Conservation (phyloP, 2,888 invertebrate genomes). For the Ennomos quercinarius region DNA sequence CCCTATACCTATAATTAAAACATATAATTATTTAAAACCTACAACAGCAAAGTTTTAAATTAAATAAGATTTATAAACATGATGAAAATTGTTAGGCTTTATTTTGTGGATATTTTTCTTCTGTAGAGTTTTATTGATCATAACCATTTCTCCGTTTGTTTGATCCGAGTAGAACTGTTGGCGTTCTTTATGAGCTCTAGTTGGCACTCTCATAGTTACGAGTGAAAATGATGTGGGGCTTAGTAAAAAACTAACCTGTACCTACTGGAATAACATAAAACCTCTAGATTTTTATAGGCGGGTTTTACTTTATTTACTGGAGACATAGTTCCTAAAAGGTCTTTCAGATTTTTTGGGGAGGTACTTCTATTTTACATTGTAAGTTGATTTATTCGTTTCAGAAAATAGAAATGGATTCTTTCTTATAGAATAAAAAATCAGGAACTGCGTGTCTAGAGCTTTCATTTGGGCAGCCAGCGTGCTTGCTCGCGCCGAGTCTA, state of each 20-base stretch:
- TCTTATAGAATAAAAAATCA: no score
- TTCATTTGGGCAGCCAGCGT: no score
- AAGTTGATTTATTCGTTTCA: no score
- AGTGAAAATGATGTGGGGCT: conserved; percentile 24
- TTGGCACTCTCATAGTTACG: conserved; percentile 25
- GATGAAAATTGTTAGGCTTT: no score
- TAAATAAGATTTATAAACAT: background rate
- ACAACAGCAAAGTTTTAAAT: no score
- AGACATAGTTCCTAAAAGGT: conserved; percentile 6
- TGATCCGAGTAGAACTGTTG: conserved; percentile 27
- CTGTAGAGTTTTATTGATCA: conserved; percentile 22
- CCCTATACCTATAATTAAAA: no score
- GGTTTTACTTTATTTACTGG: conserved; percentile 21
- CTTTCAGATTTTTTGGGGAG: conserved; percentile 8
- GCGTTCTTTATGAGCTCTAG: conserved; percentile 26
- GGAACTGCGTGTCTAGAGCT: no score
- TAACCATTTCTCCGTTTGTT: conserved; percentile 25
- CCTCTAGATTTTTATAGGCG: conserved; percentile 16
- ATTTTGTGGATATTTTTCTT: conserved; percentile 20
- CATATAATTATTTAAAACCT: no score
- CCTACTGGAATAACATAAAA: conserved; percentile 17
- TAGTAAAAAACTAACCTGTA: conserved; percentile 21
- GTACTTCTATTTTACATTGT: no score
- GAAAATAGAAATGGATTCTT: no score
- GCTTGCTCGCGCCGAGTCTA: no score